These are phyloP conservation scores for Amiota mariae DNA, from an alignment of 2,888 invertebrate species.

Conservation along the genomic window DNA sequence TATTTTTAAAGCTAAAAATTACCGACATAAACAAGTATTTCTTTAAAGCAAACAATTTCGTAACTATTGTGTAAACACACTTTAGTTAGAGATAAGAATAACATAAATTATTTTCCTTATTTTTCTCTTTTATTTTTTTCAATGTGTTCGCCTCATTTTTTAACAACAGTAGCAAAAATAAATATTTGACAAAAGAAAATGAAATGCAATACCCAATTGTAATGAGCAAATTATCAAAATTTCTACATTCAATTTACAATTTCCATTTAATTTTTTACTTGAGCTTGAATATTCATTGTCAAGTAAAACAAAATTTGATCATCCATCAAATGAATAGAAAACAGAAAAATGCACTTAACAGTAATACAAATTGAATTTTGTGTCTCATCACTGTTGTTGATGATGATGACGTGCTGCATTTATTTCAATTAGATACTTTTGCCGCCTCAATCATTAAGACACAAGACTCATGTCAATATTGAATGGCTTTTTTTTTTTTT, in stretches of 20 bases:
- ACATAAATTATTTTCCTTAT: slow-evolving; percentile 9
- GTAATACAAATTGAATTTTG: slow-evolving; percentile 11
- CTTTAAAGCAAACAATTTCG: not conserved
- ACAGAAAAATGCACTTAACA: slow-evolving; percentile 1
- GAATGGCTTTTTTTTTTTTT: not conserved
- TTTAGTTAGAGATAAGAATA: slow-evolving; percentile 8
- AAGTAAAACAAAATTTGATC: not conserved
- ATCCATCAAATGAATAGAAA: too few relatives aligned
- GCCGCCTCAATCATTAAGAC: not conserved
- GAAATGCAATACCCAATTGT: not conserved
- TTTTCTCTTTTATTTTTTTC: too few relatives aligned
- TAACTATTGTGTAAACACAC: slow-evolving; percentile 26
- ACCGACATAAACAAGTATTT: not conserved
- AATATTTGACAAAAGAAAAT: not conserved
- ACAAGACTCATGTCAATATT: too few relatives aligned
- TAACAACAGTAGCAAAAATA: slow-evolving; percentile 4
- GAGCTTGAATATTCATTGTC: not conserved
- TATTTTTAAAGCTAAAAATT: too few relatives aligned
- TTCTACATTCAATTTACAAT: slow-evolving; percentile 14
- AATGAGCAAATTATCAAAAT: slow-evolving; percentile 25
- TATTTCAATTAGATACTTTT: slow-evolving; percentile 10
- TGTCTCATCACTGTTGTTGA: too few relatives aligned
- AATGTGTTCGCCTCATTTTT: not conserved
- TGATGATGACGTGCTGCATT: not conserved
- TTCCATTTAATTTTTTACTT: not conserved